Conservation (phyloP, 1,140 invertebrate species). For the Drosophila dunni region DNA sequence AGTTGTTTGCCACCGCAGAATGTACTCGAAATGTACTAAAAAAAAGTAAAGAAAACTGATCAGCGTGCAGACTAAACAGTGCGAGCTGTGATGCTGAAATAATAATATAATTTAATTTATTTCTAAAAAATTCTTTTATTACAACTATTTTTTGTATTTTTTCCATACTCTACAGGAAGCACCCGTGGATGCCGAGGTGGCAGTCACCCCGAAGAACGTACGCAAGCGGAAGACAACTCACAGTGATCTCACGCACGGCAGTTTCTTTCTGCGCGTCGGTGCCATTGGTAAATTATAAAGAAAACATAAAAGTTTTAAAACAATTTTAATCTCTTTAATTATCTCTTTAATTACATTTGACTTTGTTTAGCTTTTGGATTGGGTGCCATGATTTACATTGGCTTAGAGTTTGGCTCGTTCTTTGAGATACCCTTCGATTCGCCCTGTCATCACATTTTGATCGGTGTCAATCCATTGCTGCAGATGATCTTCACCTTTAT, state of each 20-base stretch:
- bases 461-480: constrained; percentile 95
- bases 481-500: constrained; percentile 99
- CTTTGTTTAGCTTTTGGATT: constrained; percentile 94
- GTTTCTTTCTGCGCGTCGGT: constrained; percentile 97
- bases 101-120: no score
- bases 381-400: constrained; percentile 98
- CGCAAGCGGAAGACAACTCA: constrained; percentile 96
- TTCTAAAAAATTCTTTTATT: neutral
- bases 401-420: constrained; percentile 96
- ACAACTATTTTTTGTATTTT: neutral
- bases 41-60: no score
- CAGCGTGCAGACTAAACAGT: no score
- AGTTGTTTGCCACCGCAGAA: constrained; percentile 4
- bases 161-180: constrained; percentile 83
- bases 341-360: constrained; percentile 5
- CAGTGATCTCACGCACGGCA: constrained; percentile 96
- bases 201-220: constrained; percentile 87
- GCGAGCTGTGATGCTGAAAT: neutral
- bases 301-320: neutral
- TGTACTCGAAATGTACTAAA: neutral
- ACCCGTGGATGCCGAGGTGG: constrained; percentile 89
- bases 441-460: constrained; percentile 94
- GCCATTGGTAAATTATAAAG: constrained; percentile 91
- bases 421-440: constrained; percentile 95
- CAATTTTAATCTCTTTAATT: constrained; percentile 3